Percentiles rank a stretch among this genome's conserved stretches.
phyloP scores from a whole-genome alignment of 2,113 vertebrate genomes.

The Hippocampus comes region DNA sequence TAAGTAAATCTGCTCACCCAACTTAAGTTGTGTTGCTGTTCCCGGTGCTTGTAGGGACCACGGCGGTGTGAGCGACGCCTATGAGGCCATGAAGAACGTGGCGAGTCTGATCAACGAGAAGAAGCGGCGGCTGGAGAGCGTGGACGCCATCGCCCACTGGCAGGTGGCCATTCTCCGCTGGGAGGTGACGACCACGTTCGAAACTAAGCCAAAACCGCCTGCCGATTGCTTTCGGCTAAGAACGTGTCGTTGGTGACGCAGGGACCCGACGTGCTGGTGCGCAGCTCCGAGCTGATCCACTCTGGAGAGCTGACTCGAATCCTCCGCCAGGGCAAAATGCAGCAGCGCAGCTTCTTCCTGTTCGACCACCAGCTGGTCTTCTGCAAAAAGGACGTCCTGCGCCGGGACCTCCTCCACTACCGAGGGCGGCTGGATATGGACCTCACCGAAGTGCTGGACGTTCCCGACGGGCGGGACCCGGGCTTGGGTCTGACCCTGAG shows the following conservation, averaged over 20 bases:
- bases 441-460: slow-evolving; percentile 74
- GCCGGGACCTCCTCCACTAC: slow-evolving; percentile 92
- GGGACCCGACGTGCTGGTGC: slow-evolving; percentile 86
- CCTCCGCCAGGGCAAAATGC: slow-evolving; percentile 85
- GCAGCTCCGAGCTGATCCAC: slow-evolving; percentile 94
- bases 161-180: slow-evolving; percentile 93
- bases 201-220: not conserved
- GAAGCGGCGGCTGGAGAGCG: slow-evolving; percentile 89
- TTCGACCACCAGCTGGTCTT: slow-evolving; percentile 97
- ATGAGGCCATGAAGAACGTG: slow-evolving; percentile 95
- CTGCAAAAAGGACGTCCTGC: slow-evolving; percentile 94
- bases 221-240: not conserved
- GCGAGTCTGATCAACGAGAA: slow-evolving; percentile 95
- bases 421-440: slow-evolving; percentile 87
- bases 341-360: slow-evolving; percentile 93
- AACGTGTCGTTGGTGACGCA: slow-evolving; percentile 42
- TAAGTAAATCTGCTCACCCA: not conserved
- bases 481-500: slow-evolving; percentile 81
- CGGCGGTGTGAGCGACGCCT: slow-evolving; percentile 81
- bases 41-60: slow-evolving; percentile 78
- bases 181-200: slow-evolving; percentile 78
- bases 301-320: slow-evolving; percentile 88
- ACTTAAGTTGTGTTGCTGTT: not conserved
- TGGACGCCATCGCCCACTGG: slow-evolving; percentile 95
- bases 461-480: slow-evolving; percentile 82